Evolutionary conservation across 2,113 vertebrate genomes (phyloP), one percentile per base, ranked within the genome.

Genomic region (Pantherophis guttatus): DNA sequence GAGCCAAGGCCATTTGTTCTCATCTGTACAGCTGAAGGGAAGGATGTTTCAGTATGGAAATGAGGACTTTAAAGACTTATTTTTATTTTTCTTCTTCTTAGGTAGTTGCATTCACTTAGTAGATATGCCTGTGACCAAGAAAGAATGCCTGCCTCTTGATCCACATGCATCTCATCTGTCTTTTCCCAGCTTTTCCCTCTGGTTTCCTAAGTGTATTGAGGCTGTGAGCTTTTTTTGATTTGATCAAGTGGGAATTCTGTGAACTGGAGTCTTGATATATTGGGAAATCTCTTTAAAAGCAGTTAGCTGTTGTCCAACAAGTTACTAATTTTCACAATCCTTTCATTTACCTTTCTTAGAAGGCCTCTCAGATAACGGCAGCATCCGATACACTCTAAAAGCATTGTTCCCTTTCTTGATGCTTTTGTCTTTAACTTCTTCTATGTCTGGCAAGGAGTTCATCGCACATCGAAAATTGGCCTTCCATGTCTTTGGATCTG

Each of bases 391-490:
- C 8, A 99, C 99, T 92, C 99, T 98, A 97, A 99, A 99, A 86
- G 99, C 99, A 2, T 99, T 99, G 39, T 99, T 99, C 97, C 99
- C 99, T 97, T 99, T 99, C 97, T 99, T 99, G 96, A 98, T 99
- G 53, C 98, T 99, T 95, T 98, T 98, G 95, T 99, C 98, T 96
- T 99, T 99, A 91, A 99, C 98, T 97, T 99, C 98, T 96, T 99
- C 98, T 26, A 99, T 99, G 94, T 99, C 98, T 53, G 98, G 98
- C 95, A 99, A 96, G 12, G 98, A 98, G 96, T 99, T 99, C 98
- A 99, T 99, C 33, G 98, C 98, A 90, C 98, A 99, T 65, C 98
- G 98, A 91, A 99, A 99, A 94, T 99, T 99, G 29, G 98, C 98
- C 91, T 99, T 99, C 98, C 98, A 99, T 3, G 98, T 99, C 97